A percentile compares a stretch with the other conserved stretches of the same genome.
Conservation (phyloP, 2,797 vertebrate genomes). For the Premnoplex brunnescens region DNA sequence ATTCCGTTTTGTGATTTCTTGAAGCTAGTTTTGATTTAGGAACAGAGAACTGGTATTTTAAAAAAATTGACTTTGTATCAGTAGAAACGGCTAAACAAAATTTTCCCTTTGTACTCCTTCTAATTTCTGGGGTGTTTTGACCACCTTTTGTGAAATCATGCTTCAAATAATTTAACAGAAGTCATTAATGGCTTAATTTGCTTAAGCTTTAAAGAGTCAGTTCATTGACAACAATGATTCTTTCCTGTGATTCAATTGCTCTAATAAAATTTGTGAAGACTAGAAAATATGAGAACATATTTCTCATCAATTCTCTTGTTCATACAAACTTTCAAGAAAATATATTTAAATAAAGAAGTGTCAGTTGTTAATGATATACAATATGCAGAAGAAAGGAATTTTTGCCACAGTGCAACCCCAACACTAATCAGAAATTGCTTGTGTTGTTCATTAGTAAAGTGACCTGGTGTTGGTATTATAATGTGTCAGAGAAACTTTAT, state of each 20-base stretch:
- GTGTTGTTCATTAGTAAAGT: not conserved
- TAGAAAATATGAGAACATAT: not conserved
- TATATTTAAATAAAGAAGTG: not conserved
- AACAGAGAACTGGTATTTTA: not conserved
- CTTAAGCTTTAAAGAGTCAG: not conserved
- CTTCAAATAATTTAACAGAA: not conserved
- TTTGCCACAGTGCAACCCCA: not conserved
- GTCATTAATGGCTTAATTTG: not conserved
- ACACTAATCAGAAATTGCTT: not conserved
- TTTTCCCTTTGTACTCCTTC: not conserved
- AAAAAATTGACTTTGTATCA: not conserved
- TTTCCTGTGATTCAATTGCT: not conserved
- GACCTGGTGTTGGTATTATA: not conserved
- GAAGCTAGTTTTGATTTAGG: not conserved
- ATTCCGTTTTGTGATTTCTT: not conserved
- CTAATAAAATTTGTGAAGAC: not conserved
- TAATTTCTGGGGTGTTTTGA: fast-evolving
- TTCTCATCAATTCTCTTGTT: not conserved
- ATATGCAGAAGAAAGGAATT: not conserved
- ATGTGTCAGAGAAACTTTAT: not conserved
- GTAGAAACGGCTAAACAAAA: not conserved
- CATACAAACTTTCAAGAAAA: not conserved
- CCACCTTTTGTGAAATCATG: not conserved
- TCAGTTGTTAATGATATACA: not conserved
- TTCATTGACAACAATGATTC: not conserved